Conservation (phyloP, 2,797 vertebrate genomes). For the Distichodus sexfasciatus region DNA sequence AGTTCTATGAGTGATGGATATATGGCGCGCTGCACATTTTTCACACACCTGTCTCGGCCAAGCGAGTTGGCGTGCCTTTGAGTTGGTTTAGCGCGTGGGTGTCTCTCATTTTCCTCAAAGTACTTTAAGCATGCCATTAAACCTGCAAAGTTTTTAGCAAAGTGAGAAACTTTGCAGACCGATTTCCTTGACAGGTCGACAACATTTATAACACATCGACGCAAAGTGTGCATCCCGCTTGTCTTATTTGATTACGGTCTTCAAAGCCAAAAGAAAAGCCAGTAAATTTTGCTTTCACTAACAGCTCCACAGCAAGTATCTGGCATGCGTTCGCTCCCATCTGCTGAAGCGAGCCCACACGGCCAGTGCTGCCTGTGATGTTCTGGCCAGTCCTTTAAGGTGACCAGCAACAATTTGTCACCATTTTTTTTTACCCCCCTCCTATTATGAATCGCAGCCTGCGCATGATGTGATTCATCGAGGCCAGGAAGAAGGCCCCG, state of each 20-base stretch:
- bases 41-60: background rate
- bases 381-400: conserved; percentile 50
- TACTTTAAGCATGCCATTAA: background rate
- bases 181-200: conserved; percentile 3
- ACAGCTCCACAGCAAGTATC: no score
- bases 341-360: no score
- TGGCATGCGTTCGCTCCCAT: no score
- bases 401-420: conserved; percentile 61
- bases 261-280: background rate
- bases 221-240: background rate
- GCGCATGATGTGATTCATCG: conserved; percentile 57
- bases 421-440: conserved; percentile 58
- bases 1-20: background rate
- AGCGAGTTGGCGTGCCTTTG: conserved; percentile 1
- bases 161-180: background rate
- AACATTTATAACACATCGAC: background rate
- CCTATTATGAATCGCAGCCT: conserved; percentile 48
- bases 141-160: conserved; percentile 7
- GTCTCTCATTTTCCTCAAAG: conserved; percentile 13
- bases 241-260: background rate
- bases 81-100: background rate
- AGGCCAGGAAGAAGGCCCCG: conserved; percentile 35
- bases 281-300: background rate
- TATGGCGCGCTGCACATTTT: conserved; percentile 9
- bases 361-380: conserved; percentile 43